Conservation (phyloP, 2,888 invertebrate genomes). For the Caenorhabditis imperialis region DNA sequence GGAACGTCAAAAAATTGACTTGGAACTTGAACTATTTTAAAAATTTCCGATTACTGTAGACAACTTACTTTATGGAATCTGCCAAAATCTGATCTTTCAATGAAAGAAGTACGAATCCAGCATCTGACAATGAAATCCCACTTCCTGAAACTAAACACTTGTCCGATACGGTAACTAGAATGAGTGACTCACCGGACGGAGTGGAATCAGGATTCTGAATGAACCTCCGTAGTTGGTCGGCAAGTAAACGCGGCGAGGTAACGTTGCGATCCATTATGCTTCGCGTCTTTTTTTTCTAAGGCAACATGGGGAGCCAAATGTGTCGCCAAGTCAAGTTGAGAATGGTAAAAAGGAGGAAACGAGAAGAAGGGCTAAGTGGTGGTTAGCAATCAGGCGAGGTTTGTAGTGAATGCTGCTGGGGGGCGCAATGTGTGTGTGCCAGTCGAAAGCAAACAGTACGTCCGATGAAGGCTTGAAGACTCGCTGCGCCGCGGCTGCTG, state of each 20-base stretch:
- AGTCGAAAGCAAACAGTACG: slow-evolving; percentile 54
- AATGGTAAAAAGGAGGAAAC: slow-evolving; percentile 11
- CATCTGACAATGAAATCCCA: slow-evolving; percentile 67
- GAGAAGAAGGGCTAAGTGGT: slow-evolving; percentile 47
- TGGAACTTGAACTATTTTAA: too few relatives aligned
- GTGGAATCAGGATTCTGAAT: slow-evolving; percentile 66
- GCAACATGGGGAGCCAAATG: slow-evolving; percentile 44
- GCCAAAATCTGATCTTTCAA: slow-evolving; percentile 71
- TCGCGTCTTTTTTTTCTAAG: slow-evolving; percentile 28
- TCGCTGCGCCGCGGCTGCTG: slow-evolving; percentile 36
- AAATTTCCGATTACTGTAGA: background rate
- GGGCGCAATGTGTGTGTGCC: slow-evolving; percentile 51
- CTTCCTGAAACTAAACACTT: slow-evolving; percentile 47
- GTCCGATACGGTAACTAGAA: background rate
- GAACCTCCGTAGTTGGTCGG: slow-evolving; percentile 70
- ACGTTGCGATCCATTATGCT: slow-evolving; percentile 51
- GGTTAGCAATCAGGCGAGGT: slow-evolving; percentile 55
- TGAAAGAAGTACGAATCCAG: slow-evolving; percentile 67
- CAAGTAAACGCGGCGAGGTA: slow-evolving; percentile 59
- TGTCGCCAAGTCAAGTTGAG: slow-evolving; percentile 50
- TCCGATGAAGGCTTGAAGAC: slow-evolving; percentile 56
- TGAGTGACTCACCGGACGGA: slow-evolving; percentile 50
- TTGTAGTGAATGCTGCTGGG: slow-evolving; percentile 56
- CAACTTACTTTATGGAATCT: slow-evolving; percentile 62
- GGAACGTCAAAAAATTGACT: too few relatives aligned